Percentiles rank a stretch among this genome's conserved stretches.
phyloP scores from a whole-genome alignment of 2,797 vertebrate species.

The Hoplostethus atlanticus region DNA sequence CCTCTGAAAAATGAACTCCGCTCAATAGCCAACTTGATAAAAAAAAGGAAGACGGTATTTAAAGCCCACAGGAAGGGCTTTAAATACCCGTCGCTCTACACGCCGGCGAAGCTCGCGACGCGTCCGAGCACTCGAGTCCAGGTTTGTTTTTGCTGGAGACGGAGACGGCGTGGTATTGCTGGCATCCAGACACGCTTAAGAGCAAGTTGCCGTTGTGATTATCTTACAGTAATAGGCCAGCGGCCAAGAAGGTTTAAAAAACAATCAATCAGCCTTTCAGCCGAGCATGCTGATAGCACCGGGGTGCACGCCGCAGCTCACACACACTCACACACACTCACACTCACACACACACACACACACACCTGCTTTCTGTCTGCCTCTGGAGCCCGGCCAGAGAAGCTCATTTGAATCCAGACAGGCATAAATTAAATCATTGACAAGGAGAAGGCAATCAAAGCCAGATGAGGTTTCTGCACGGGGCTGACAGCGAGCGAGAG shows the following conservation, averaged over 20 bases:
- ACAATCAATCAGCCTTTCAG: slow-evolving; percentile 33
- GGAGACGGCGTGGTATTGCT: not conserved
- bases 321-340: too few relatives aligned
- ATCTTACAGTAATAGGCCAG: not conserved
- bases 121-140: not conserved
- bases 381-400: slow-evolving; percentile 52
- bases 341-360: slow-evolving; percentile 1
- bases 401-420: slow-evolving; percentile 54
- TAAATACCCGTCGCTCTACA: not conserved
- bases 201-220: not conserved
- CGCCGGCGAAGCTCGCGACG: not conserved
- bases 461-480: slow-evolving; percentile 56
- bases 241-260: slow-evolving; percentile 23
- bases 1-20: too few relatives aligned
- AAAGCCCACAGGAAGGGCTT: too few relatives aligned
- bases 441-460: slow-evolving; percentile 50
- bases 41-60: too few relatives aligned
- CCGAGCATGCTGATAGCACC: slow-evolving; percentile 21
- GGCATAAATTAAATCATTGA: slow-evolving; percentile 66
- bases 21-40: not conserved
- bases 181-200: slow-evolving; percentile 2
- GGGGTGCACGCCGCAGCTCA: slow-evolving; percentile 33
- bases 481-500: not conserved
- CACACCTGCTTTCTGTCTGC: slow-evolving; percentile 60
- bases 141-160: too few relatives aligned